Base-by-base conservation (phyloP, 2,113 vertebrate genomes). In the Bubalus kerabau region DNA sequence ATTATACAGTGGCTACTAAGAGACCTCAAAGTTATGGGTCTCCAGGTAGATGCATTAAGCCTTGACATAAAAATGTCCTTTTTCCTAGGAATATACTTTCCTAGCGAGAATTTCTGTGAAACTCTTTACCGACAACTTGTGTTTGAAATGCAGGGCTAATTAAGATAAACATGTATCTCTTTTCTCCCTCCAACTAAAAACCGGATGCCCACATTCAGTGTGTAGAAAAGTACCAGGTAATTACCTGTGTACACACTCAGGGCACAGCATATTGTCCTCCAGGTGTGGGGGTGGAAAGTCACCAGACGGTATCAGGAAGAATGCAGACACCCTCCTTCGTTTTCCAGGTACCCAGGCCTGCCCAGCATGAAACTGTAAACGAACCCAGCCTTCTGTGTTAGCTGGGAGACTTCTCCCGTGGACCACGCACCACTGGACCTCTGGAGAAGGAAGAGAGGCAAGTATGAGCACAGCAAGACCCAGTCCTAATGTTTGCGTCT, bases 261-360 rank as follows among this genome's bases (percentile, higher is more conserved):
- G 97, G 16, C 98, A 98, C 76, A 98, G 40, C 96, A 98, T 57
- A 5, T 98, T 98, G 80, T 98, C 98, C n/a, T 98, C 96, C 81
- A 98, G 43, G 23, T 98, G 21, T 1, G 91, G 78, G 21, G 98
- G 98, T 19, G 98, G 97, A 2, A 97, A 96, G 17, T 2, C 97
- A 19, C 46, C 57, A 4, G 97, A 30, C 0, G 97, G 98, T 13
- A 97, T 62, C 57, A 98, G 5, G 54, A 98, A 98, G 5, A 98
- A 94, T 0, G 97, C 90, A 8, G 91, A 94, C 28, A 97, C 97
- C 60, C 46, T 93, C 19, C 96, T 94, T 11, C 2, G 87, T 48
- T 97, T 97, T 19, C 97, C 97, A 15, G 98, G 98, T 3, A 98
- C 97, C 97, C 98, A 98, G 46, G 89, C 89, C 88, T 98, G 98